phyloP scores from a whole-genome alignment of 2,888 invertebrate genomes.

The Athrips mouffetella region DNA sequence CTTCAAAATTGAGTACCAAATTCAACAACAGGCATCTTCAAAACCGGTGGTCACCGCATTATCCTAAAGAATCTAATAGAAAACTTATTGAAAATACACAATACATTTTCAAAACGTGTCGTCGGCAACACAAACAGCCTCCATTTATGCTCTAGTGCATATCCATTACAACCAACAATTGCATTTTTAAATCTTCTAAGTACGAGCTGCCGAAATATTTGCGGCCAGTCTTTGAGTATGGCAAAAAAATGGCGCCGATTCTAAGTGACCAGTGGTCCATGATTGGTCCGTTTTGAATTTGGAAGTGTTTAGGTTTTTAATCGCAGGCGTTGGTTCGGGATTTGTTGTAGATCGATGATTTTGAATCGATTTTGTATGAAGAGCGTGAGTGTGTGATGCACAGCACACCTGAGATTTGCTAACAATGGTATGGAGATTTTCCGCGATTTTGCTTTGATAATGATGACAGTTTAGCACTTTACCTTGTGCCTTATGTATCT shows the following conservation, averaged over 20 bases:
- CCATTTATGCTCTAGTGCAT: constrained; percentile 72
- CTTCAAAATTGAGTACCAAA: constrained; percentile 15
- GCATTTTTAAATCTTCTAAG: constrained; percentile 53
- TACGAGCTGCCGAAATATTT: constrained; percentile 38
- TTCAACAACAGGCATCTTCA: neutral
- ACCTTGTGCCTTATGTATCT: neutral
- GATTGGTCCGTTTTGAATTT: too few relatives aligned
- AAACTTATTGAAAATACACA: constrained; percentile 40
- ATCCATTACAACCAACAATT: constrained; percentile 68
- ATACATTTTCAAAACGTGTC: constrained; percentile 37
- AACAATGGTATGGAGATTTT: constrained; percentile 12
- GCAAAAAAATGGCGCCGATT: constrained; percentile 38
- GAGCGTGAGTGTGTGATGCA: constrained; percentile 20
- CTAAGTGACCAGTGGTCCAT: constrained; percentile 51
- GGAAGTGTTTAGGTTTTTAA: constrained; percentile 29
- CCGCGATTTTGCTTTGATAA: constrained; percentile 9
- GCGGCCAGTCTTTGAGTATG: constrained; percentile 18
- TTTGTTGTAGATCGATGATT: constrained; percentile 33
- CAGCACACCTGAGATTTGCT: constrained; percentile 24
- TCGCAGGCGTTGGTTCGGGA: constrained; percentile 32
- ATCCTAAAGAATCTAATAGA: constrained; percentile 24
- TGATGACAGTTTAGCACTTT: neutral
- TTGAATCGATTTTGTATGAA: constrained; percentile 35
- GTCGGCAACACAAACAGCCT: constrained; percentile 55
- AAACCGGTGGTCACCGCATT: constrained; percentile 31